Conservation (phyloP, 35 echinoderm and acorn worm species). For the Diadema setosum region DNA sequence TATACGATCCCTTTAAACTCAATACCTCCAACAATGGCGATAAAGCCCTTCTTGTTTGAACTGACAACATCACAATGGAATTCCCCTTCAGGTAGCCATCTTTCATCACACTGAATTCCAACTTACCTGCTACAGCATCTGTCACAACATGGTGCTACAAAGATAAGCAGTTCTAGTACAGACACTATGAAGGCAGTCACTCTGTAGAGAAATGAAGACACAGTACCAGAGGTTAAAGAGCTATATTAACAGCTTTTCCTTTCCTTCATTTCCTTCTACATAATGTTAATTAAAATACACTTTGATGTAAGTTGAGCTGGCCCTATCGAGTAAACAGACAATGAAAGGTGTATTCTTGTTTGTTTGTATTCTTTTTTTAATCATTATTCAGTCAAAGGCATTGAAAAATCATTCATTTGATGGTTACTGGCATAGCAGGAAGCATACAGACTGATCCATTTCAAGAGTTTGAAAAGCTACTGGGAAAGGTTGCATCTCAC, state of each 20-base stretch:
- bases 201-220: neutral
- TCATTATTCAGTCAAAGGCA: neutral
- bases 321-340: neutral
- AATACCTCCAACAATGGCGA: no score
- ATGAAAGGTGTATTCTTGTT: neutral
- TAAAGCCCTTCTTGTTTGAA: no score
- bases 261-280: neutral
- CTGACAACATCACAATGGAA: neutral
- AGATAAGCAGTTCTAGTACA: neutral
- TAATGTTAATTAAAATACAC: neutral
- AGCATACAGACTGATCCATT: no score
- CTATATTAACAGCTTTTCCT: neutral
- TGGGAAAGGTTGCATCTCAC: no score
- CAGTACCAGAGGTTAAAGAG: neutral
- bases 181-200: neutral
- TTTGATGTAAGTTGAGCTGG: neutral
- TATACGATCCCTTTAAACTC: no score
- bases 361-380: neutral
- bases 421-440: no score
- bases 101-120: neutral
- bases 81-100: neutral
- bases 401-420: neutral
- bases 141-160: slow-evolving; percentile 3
- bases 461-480: no score
- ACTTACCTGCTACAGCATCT: neutral